Conservation (phyloP, 2,113 vertebrate genomes). For the Ameiurus melas region DNA sequence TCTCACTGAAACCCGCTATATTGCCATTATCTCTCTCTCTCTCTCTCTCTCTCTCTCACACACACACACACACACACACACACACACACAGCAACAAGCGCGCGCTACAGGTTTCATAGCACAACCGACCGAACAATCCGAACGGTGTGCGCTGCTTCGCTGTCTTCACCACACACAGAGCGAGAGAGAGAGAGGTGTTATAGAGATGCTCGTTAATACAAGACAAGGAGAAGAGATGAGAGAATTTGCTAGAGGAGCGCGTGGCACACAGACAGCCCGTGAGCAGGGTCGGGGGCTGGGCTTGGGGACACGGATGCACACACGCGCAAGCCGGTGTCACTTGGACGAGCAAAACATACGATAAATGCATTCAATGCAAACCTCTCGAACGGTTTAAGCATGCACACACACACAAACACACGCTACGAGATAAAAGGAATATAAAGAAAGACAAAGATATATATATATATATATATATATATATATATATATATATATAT, state of each 20-base stretch:
- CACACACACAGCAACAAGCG: conserved; percentile 21
- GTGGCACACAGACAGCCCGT: background rate
- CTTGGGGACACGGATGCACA: background rate
- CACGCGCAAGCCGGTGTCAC: background rate
- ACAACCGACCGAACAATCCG: background rate
- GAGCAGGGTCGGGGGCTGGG: no score
- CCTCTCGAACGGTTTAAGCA: background rate
- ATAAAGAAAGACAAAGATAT: background rate
- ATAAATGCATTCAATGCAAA: background rate
- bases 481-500: no score
- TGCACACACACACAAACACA: background rate
- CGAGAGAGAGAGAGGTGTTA: no score
- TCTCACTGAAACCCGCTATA: background rate
- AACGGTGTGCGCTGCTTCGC: background rate
- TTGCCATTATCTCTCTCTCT: background rate
- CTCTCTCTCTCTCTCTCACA: background rate
- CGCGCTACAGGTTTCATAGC: conserved; percentile 27
- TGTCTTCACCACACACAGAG: background rate
- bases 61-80: no score
- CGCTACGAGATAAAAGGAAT: background rate
- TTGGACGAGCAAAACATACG: background rate
- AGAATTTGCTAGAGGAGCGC: background rate
- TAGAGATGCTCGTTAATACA: background rate
- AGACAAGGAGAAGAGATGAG: no score
- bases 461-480: no score